phyloP scores from a whole-genome alignment of 2,113 vertebrate genomes.

The Upupa epops region DNA sequence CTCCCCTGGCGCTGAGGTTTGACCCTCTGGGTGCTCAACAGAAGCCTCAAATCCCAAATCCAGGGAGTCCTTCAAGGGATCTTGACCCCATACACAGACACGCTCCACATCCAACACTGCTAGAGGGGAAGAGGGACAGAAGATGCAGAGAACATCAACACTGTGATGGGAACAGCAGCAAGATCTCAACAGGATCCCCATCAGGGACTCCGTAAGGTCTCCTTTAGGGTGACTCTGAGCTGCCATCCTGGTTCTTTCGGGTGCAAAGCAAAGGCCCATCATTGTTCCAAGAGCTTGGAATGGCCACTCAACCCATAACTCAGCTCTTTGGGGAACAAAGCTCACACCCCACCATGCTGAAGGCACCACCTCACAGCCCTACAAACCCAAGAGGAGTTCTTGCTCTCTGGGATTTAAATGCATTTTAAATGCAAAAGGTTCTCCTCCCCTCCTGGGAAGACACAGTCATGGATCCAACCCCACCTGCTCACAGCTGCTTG shows the following conservation, averaged over 20 bases:
- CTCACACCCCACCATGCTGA: background rate
- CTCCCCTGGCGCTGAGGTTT: background rate
- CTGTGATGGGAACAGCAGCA: background rate
- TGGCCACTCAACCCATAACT: fast-evolving
- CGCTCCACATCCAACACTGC: fast-evolving
- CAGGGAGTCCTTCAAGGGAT: background rate
- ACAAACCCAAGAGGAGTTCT: background rate
- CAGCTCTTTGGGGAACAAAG: background rate
- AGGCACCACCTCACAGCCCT: background rate
- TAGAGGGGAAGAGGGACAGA: background rate
- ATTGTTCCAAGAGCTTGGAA: background rate
- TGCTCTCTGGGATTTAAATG: background rate
- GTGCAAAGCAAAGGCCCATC: background rate
- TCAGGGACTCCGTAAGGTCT: too few species aligned
- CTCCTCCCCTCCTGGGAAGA: background rate
- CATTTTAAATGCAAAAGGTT: slow-evolving; percentile 18
- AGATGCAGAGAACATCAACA: background rate
- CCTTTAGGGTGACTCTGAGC: background rate
- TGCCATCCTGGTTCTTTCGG: fast-evolving
- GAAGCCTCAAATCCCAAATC: background rate
- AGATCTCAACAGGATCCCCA: background rate
- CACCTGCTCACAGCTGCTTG: slow-evolving; percentile 52
- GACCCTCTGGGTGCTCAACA: background rate
- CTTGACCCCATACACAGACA: fast-evolving
- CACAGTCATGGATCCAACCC: background rate